Evolutionary conservation across 2,113 vertebrate genomes (phyloP).

Genomic region (Cochlearius cochlearius): DNA sequence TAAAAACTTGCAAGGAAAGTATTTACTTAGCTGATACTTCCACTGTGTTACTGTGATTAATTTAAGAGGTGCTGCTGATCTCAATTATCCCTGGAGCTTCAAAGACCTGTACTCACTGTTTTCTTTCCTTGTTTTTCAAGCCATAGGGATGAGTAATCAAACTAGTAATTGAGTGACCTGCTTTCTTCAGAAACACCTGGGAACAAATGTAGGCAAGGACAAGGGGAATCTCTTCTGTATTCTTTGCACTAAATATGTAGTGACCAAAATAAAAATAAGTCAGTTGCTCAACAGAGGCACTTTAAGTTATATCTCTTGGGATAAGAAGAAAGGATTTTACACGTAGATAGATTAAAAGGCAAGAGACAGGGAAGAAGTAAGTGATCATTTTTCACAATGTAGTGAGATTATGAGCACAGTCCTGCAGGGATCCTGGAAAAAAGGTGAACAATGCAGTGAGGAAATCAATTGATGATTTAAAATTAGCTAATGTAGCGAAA

Average conservation of each 20-base stretch:
- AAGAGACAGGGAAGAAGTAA: background rate
- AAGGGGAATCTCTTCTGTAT: background rate
- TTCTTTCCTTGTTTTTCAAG: conserved; percentile 63
- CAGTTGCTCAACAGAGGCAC: background rate
- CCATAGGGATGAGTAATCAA: conserved; percentile 33
- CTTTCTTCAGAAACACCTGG: conserved; percentile 38
- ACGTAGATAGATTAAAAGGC: background rate
- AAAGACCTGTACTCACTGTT: conserved; percentile 28
- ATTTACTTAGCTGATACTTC: background rate
- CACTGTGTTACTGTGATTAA: conserved; percentile 18
- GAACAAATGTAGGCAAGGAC: background rate
- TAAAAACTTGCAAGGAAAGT: background rate
- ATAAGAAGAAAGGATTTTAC: background rate
- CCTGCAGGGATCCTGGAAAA: background rate
- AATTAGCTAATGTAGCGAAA: background rate
- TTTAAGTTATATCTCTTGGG: background rate
- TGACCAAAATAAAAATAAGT: background rate
- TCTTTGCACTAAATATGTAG: background rate
- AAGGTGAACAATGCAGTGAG: background rate
- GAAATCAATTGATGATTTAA: background rate
- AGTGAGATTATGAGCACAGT: background rate
- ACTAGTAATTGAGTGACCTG: conserved; percentile 47
- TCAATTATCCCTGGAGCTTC: conserved; percentile 57
- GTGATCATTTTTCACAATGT: background rate
- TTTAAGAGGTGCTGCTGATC: conserved; percentile 41